Base-by-base conservation (phyloP, 2,797 vertebrate species). In the Eulemur mongoz region DNA sequence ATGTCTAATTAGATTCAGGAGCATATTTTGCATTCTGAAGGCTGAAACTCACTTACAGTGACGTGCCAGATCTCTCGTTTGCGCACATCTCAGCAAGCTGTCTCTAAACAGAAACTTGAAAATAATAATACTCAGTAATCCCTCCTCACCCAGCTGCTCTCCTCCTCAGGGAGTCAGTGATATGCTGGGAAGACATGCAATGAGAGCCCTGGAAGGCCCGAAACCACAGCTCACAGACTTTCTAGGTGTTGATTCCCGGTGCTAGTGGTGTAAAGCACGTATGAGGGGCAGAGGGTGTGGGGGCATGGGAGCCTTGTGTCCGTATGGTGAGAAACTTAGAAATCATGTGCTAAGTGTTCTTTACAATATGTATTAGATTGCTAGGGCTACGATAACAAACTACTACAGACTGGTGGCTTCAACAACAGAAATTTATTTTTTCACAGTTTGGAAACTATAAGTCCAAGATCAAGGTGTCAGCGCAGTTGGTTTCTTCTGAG, bases 11-110 rank as follows among this genome's bases (percentile, higher is more conserved):
- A 91, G 94, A 97, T 43, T 93, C 50, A 79, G 75, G 23, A 93
- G 22, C 65, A 93, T 79, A 70, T 82, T 97, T 76, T 88, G 61
- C 80, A 97, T 79, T 97, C 96, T 97, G 59, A 83, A 97, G 67
- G 57, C 3, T 32, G 87, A 93, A 78, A 32, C 79, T 32, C 90
- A 86, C 93, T 93, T 92, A 89, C 48, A 96, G 4, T 93, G 63
- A 82, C 84, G 3, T 73, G 14, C 32, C 7, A 84, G 59, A 20
- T 59, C 40, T 94, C 22, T 94, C 48, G 82, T 61, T 82, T 87
- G n/a, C 63, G 20, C 61, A 80, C 17, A 93, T 89, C 84, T 97
- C 94, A 97, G 73, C 84, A 97, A 65, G 43, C 78, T 81, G 81
- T 82, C 84, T 94, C 20, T 97, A 91, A 79, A 81, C 79, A 96